A percentile compares a stretch with the other conserved stretches of the same genome.
These are phyloP conservation scores for Andrena dorsata DNA, from an alignment of 2,888 invertebrate species.

Conservation along the genomic window DNA sequence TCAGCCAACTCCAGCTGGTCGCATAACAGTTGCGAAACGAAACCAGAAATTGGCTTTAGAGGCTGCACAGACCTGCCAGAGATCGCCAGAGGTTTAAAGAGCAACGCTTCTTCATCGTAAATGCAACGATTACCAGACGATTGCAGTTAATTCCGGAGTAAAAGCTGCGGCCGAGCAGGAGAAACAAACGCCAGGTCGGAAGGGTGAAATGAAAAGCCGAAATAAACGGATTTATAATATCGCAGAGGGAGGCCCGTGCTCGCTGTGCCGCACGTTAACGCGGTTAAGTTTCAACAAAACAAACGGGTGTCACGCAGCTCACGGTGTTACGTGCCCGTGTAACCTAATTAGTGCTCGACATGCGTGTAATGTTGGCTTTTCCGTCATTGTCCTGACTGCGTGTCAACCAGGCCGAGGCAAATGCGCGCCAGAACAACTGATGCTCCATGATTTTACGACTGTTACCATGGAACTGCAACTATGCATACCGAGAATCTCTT, in stretches of 20 bases:
- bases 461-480: no score
- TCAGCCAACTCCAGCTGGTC: neutral
- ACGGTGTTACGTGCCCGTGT: slow-evolving; percentile 51
- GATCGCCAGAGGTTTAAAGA: neutral
- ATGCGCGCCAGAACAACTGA: slow-evolving; percentile 22
- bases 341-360: slow-evolving; percentile 64
- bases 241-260: neutral
- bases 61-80: neutral
- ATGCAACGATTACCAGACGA: neutral
- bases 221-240: slow-evolving; percentile 44
- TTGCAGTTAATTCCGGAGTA: slow-evolving; percentile 16
- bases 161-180: neutral
- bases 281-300: slow-evolving; percentile 44
- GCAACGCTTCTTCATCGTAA: neutral
- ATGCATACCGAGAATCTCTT: no score
- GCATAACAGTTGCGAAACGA: neutral
- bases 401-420: slow-evolving; percentile 31
- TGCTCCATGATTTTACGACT: neutral
- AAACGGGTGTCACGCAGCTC: slow-evolving; percentile 26
- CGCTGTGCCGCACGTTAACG: slow-evolving; percentile 10
- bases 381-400: slow-evolving; percentile 31
- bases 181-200: neutral
- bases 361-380: slow-evolving; percentile 58
- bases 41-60: neutral
- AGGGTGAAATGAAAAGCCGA: slow-evolving; percentile 2